Conservation (phyloP, 2,888 invertebrate species). For the Saturnia japonica region DNA sequence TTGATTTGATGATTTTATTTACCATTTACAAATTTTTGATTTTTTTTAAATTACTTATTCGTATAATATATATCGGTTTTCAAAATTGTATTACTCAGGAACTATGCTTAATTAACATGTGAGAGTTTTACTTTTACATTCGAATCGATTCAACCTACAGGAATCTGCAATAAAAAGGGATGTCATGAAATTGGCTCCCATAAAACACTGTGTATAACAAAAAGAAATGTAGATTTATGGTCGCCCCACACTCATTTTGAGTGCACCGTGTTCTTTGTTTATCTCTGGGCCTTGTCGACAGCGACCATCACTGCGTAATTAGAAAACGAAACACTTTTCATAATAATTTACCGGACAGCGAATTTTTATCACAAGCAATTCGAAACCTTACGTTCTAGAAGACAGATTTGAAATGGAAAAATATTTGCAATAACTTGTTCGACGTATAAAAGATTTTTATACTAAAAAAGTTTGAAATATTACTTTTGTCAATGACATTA, state of each 20-base stretch:
- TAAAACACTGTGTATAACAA: too few species aligned
- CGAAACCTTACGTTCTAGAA: neutral
- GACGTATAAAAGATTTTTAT: conserved; percentile 32
- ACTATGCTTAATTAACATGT: too few species aligned
- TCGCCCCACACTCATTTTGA: conserved; percentile 51
- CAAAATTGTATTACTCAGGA: too few species aligned
- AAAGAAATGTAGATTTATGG: conserved; percentile 35
- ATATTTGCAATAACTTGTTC: neutral
- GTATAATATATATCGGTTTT: too few species aligned
- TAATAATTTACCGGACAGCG: conserved; percentile 68
- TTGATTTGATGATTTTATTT: too few species aligned
- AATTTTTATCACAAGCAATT: conserved; percentile 21
- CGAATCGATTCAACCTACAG: too few species aligned
- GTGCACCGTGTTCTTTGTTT: conserved; percentile 76
- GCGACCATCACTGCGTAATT: conserved; percentile 69
- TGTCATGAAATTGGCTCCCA: too few species aligned
- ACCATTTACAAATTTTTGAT: too few species aligned
- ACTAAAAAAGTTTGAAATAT: conserved; percentile 52
- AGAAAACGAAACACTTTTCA: conserved; percentile 67
- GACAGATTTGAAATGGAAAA: conserved; percentile 15
- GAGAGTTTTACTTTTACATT: too few species aligned
- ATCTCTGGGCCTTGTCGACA: conserved; percentile 69
- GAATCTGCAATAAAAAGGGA: too few species aligned
- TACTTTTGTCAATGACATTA: conserved; percentile 65
- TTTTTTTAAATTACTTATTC: too few species aligned